Evolutionary conservation across 2,797 vertebrate species (phyloP).

Genomic region (Uromys caudimaculatus): DNA sequence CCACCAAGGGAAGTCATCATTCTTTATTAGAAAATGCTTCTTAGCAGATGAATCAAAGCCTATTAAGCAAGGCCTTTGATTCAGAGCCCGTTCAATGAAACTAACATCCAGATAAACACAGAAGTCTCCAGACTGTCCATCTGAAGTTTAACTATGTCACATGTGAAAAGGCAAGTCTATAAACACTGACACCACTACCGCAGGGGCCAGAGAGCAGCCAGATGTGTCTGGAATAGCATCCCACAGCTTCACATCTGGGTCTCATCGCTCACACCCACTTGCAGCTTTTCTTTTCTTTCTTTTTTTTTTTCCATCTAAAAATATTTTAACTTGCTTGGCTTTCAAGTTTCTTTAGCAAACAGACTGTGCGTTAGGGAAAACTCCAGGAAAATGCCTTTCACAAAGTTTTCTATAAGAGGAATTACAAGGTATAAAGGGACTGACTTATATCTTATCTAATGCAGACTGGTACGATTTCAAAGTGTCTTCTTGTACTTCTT

Average conservation of each 20-base stretch:
- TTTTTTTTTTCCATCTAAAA: conserved; percentile 26
- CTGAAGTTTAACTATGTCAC: conserved; percentile 73
- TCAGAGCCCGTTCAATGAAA: conserved; percentile 71
- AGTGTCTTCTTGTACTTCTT: conserved; percentile 7
- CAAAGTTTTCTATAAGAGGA: conserved; percentile 33
- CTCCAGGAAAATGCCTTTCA: conserved; percentile 47
- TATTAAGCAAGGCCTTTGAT: conserved; percentile 73
- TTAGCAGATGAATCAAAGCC: conserved; percentile 66
- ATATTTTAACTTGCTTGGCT: conserved; percentile 69
- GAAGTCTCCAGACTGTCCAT: conserved; percentile 78
- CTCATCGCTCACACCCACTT: conserved; percentile 69
- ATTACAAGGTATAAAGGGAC: conserved; percentile 49
- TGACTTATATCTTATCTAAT: conserved; percentile 24
- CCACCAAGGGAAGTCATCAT: conserved; percentile 61
- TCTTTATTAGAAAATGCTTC: conserved; percentile 73
- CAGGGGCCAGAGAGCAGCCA: conserved; percentile 56
- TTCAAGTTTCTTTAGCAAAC: conserved; percentile 61
- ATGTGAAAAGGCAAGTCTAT: conserved; percentile 70
- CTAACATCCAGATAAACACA: conserved; percentile 77
- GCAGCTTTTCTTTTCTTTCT: conserved; percentile 49
- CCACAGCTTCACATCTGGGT: conserved; percentile 74
- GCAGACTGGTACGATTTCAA: conserved; percentile 32
- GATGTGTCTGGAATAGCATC: conserved; percentile 55
- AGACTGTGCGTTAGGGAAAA: conserved; percentile 21
- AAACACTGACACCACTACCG: conserved; percentile 61